Conservation (phyloP, 1,140 invertebrate species). For the Drosophila kohkoa region DNA sequence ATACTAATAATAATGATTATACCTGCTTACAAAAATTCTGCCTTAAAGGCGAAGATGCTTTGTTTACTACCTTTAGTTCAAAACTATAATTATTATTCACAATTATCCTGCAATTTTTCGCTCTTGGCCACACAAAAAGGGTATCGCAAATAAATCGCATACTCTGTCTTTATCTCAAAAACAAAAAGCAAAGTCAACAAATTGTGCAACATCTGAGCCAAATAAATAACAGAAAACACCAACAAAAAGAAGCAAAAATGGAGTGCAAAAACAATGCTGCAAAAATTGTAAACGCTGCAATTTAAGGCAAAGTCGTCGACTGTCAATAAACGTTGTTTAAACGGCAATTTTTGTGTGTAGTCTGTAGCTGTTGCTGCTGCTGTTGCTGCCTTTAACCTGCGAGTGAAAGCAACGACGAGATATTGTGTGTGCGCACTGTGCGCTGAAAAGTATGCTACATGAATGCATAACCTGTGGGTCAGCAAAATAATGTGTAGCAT, state of each 20-base stretch:
- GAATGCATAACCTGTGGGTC: slow-evolving; percentile 59
- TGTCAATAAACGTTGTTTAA: slow-evolving; percentile 63
- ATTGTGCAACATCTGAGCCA: slow-evolving; percentile 75
- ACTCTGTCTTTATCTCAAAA: not conserved
- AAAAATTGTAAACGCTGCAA: slow-evolving; percentile 51
- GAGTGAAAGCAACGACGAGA: slow-evolving; percentile 7
- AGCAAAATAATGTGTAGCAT: slow-evolving; percentile 57
- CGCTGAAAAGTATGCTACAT: slow-evolving; percentile 60
- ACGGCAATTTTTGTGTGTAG: slow-evolving; percentile 41
- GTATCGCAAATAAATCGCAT: not conserved
- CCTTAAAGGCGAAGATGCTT: no score
- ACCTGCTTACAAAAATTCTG: no score
- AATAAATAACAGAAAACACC: slow-evolving; percentile 65
- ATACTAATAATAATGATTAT: no score
- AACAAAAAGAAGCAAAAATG: not conserved
- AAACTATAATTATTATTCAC: no score
- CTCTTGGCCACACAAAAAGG: not conserved
- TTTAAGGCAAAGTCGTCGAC: slow-evolving; percentile 50
- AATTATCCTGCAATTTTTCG: not conserved
- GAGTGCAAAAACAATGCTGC: not conserved
- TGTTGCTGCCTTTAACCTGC: slow-evolving; percentile 25
- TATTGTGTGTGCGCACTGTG: not conserved
- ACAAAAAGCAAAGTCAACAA: slow-evolving; percentile 38
- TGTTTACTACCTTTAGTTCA: no score
- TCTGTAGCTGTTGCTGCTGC: slow-evolving; percentile 3